Conservation (phyloP, 37 sponge, comb jelly and placozoan species). For the Mnemiopsis leidyi region DNA sequence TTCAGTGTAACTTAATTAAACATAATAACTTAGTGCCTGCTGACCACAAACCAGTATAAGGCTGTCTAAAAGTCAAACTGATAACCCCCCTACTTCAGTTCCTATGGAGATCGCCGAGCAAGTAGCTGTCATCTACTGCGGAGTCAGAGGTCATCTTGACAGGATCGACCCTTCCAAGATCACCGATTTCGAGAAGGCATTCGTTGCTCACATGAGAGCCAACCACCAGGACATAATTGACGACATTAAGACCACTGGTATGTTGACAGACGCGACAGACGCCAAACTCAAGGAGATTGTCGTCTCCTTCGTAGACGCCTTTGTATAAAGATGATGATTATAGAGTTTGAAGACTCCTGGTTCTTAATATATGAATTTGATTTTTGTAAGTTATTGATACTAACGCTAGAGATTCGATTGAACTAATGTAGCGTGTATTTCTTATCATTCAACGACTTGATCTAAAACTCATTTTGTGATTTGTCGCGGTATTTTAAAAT, state of each 20-base stretch:
- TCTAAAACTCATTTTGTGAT: no score
- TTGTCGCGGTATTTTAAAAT: no score
- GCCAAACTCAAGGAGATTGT: slow-evolving; percentile 85
- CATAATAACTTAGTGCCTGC: no score
- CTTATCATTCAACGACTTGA: no score
- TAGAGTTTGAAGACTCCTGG: neutral
- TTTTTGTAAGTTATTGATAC: slow-evolving; percentile 67
- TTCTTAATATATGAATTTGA: slow-evolving; percentile 15
- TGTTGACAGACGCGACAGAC: slow-evolving; percentile 81
- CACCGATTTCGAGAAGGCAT: slow-evolving; percentile 90
- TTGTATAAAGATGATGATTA: slow-evolving; percentile 46
- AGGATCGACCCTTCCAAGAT: slow-evolving; percentile 87
- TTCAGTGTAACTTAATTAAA: no score
- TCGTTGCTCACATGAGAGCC: slow-evolving; percentile 88
- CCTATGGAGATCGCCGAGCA: slow-evolving; percentile 98
- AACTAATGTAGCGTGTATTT: neutral
- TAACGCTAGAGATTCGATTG: neutral
- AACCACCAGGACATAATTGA: slow-evolving; percentile 85
- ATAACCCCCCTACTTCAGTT: slow-evolving; percentile 67
- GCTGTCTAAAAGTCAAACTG: no score
- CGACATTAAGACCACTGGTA: slow-evolving; percentile 83
- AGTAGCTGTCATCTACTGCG: slow-evolving; percentile 94
- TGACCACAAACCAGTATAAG: no score
- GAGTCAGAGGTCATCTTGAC: slow-evolving; percentile 95
- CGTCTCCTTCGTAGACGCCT: slow-evolving; percentile 81